Percentiles rank a stretch among this genome's conserved stretches.
These are phyloP conservation scores for Mylabris sibirica DNA, from an alignment of 2,888 invertebrate species.

Conservation along the genomic window DNA sequence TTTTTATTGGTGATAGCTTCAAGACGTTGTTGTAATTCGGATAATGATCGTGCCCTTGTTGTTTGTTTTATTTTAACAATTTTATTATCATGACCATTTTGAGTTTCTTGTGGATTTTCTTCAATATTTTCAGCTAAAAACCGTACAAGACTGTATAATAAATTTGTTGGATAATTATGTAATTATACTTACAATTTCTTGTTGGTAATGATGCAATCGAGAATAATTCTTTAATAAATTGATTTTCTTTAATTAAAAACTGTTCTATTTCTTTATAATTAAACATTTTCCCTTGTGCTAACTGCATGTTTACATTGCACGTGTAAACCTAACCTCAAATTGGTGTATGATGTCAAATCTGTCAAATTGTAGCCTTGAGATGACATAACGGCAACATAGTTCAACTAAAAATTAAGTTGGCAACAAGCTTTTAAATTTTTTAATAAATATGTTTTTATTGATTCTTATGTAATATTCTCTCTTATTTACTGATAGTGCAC, in stretches of 20 bases:
- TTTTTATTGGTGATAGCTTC: conserved; percentile 69
- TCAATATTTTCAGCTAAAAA: conserved; percentile 58
- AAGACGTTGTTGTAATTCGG: conserved; percentile 71
- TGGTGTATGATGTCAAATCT: not conserved
- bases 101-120: conserved; percentile 47
- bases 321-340: conserved; percentile 1
- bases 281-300: conserved; percentile 46
- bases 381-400: not conserved
- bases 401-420: not conserved
- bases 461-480: too few species aligned
- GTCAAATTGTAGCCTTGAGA: not conserved
- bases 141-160: conserved; percentile 15
- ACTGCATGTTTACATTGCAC: conserved; percentile 42
- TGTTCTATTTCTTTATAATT: conserved; percentile 57
- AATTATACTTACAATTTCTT: conserved; percentile 43
- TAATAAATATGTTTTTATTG: too few species aligned
- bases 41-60: conserved; percentile 67
- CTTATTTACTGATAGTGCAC: too few species aligned
- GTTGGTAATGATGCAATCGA: conserved; percentile 65
- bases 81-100: conserved; percentile 25
- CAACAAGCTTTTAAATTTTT: too few species aligned
- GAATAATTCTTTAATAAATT: conserved; percentile 68
- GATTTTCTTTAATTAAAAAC: conserved; percentile 65
- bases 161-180: conserved; percentile 15
- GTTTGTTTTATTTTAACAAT: conserved; percentile 55